phyloP scores from a whole-genome alignment of 2,797 vertebrate genomes.

The Sebastes steindachneri region DNA sequence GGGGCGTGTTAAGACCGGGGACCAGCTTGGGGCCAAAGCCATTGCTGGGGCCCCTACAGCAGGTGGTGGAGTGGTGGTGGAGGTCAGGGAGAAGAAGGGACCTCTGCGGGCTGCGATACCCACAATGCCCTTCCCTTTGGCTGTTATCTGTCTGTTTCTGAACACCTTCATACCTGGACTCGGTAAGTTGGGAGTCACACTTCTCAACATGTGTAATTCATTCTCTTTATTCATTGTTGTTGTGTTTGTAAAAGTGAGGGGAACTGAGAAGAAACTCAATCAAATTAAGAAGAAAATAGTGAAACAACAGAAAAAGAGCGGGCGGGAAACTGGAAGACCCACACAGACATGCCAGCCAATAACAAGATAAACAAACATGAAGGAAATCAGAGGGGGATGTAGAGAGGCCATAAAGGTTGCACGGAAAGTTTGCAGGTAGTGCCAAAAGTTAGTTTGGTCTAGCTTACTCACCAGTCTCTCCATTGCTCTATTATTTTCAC shows the following conservation, averaged over 20 bases:
- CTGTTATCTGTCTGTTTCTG: constrained; percentile 95
- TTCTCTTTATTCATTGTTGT: not conserved
- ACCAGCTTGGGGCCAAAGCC: constrained; percentile 63
- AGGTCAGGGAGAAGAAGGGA: constrained; percentile 96
- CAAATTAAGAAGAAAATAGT: not conserved
- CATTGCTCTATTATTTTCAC: not conserved
- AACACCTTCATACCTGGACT: constrained; percentile 98
- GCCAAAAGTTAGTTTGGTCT: not conserved
- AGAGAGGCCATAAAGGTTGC: not conserved
- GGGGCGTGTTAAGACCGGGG: constrained; percentile 46
- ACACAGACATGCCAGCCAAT: not conserved
- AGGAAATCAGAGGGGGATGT: not conserved
- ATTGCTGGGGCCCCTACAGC: constrained; percentile 42
- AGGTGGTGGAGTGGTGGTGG: constrained; percentile 92
- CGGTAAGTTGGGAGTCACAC: constrained; percentile 83
- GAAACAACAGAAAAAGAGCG: not conserved
- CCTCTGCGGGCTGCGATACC: constrained; percentile 96
- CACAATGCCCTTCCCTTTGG: constrained; percentile 96
- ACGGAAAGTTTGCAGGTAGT: not conserved
- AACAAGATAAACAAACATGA: not conserved
- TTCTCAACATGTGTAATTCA: not conserved
- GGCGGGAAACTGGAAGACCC: constrained; percentile 3
- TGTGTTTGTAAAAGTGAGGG: not conserved
- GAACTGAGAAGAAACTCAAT: not conserved
- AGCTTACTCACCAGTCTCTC: not conserved